Conservation (phyloP, 1,140 invertebrate genomes). For the Drosophila santomea region DNA sequence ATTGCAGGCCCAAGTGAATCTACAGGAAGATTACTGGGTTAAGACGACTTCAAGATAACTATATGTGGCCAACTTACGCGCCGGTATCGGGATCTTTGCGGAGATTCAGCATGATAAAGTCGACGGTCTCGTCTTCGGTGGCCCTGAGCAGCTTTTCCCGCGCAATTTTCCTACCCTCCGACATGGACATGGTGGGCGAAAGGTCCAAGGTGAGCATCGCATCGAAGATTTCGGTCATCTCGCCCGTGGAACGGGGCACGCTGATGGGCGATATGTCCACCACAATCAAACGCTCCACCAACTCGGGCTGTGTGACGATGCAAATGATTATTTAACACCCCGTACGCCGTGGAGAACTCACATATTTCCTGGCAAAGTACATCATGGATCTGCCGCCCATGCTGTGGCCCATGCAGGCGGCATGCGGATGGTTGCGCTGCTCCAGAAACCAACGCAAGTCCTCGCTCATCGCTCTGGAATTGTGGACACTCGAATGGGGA, state of each 20-base stretch:
- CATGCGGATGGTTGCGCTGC: slow-evolving; percentile 86
- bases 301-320: slow-evolving; percentile 87
- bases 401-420: slow-evolving; percentile 92
- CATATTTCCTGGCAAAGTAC: slow-evolving; percentile 90
- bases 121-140: slow-evolving; percentile 85
- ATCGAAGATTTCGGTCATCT: slow-evolving; percentile 88
- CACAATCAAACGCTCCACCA: slow-evolving; percentile 92
- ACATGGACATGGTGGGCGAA: slow-evolving; percentile 87
- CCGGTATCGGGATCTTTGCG: slow-evolving; percentile 53
- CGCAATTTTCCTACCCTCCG: slow-evolving; percentile 88
- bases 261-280: slow-evolving; percentile 93
- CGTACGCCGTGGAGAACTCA: neutral
- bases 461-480: slow-evolving; percentile 89
- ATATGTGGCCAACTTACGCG: slow-evolving; percentile 38
- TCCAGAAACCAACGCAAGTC: slow-evolving; percentile 88
- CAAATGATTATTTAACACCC: neutral
- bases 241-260: slow-evolving; percentile 87
- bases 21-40: neutral
- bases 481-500: slow-evolving; percentile 90
- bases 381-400: slow-evolving; percentile 96
- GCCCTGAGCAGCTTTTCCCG: slow-evolving; percentile 85
- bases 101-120: slow-evolving; percentile 86
- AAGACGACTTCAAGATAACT: too few relatives aligned
- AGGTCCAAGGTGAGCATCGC: slow-evolving; percentile 88
- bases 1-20: slow-evolving; percentile 84